A percentile compares a stretch with the other conserved stretches of the same genome.
These are phyloP conservation scores for Tubiluchus corallicola DNA, from an alignment of 2,888 invertebrate species.

Conservation along the genomic window DNA sequence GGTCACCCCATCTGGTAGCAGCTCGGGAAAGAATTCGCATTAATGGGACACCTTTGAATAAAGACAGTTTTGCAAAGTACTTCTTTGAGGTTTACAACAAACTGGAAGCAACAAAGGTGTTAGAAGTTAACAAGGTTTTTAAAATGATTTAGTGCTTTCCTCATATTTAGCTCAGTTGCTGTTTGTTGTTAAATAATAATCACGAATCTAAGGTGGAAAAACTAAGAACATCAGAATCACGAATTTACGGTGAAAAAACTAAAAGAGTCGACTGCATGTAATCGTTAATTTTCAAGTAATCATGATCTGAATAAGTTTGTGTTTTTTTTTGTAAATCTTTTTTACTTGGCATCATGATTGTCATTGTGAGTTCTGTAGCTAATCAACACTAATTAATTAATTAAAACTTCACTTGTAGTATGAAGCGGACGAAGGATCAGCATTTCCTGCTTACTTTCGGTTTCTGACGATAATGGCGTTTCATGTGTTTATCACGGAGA, in stretches of 20 bases:
- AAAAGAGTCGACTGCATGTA: no score
- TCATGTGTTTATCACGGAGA: slow-evolving; percentile 58
- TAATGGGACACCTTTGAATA: slow-evolving; percentile 55
- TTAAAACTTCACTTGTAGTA: no score
- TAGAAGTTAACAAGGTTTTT: slow-evolving; percentile 5
- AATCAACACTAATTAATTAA: no score
- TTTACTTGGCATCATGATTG: no score
- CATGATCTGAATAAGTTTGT: neutral
- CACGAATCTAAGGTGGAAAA: no score
- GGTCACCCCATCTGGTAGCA: slow-evolving; percentile 82
- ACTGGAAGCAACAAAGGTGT: slow-evolving; percentile 20
- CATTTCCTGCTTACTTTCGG: slow-evolving; percentile 86
- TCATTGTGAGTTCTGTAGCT: no score
- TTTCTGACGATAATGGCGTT: slow-evolving; percentile 82
- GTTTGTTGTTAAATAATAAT: slow-evolving; percentile 2
- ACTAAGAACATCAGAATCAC: no score
- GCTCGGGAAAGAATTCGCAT: slow-evolving; percentile 79
- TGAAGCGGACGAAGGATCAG: no score
- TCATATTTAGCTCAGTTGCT: no score
- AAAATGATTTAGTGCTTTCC: neutral
- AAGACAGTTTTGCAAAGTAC: slow-evolving; percentile 48
- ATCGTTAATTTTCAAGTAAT: slow-evolving; percentile 1
- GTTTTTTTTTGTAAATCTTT: slow-evolving; percentile 14
- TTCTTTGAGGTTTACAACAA: slow-evolving; percentile 63
- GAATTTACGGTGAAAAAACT: no score